These are phyloP conservation scores for Liparis tanakae DNA, from an alignment of 2,797 vertebrate species.

Conservation along the genomic window DNA sequence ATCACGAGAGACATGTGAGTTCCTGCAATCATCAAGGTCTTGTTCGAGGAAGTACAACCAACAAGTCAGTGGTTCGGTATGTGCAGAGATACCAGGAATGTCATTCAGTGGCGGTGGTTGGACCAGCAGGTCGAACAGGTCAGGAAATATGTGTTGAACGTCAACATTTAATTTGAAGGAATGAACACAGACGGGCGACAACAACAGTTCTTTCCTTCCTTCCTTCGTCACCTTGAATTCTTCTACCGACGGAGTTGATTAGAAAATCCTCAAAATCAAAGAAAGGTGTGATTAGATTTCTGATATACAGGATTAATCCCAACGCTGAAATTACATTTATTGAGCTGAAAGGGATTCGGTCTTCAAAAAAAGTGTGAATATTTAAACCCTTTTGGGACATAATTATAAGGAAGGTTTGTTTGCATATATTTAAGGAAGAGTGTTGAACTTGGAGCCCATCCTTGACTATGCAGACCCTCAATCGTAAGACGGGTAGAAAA, in stretches of 20 bases:
- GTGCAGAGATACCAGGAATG: constrained; percentile 14
- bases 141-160: constrained; percentile 10
- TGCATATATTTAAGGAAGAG: not conserved
- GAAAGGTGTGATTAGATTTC: not conserved
- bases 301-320: not conserved
- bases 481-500: not conserved
- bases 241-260: not conserved
- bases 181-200: constrained; percentile 1
- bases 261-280: not conserved
- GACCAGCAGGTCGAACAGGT: constrained; percentile 56
- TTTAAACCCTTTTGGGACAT: not conserved
- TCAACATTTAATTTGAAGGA: not conserved
- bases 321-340: not conserved
- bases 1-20: not conserved
- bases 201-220: not conserved
- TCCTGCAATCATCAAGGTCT: constrained; percentile 15
- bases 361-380: not conserved
- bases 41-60: not conserved
- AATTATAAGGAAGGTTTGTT: not conserved
- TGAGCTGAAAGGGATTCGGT: not conserved
- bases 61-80: constrained; percentile 40
- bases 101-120: constrained; percentile 1
- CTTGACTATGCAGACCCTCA: not conserved
- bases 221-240: not conserved
- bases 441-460: not conserved